phyloP scores from a whole-genome alignment of 2,797 vertebrate species.

The Erithacus rubecula region DNA sequence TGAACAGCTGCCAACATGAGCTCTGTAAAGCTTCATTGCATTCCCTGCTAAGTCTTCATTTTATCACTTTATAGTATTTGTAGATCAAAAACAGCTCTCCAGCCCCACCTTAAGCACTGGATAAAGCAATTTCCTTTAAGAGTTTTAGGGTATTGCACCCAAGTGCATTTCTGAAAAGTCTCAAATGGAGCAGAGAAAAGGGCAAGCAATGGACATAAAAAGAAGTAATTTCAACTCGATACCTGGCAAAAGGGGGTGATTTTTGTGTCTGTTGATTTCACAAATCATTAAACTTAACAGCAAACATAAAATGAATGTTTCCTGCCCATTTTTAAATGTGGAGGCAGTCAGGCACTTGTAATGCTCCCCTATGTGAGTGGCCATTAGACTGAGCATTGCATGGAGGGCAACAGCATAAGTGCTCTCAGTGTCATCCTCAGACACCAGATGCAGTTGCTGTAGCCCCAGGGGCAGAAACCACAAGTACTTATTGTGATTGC shows the following conservation, averaged over 20 bases:
- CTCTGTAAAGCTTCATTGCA: not conserved
- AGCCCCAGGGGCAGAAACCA: not conserved
- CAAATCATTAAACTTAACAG: conserved; percentile 67
- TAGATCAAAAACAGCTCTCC: not conserved
- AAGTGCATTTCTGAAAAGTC: conserved; percentile 3
- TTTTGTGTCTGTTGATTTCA: conserved; percentile 56
- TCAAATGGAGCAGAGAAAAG: conserved; percentile 30
- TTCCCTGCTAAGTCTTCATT: conserved; percentile 11
- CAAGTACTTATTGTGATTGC: not conserved
- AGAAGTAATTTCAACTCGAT: conserved; percentile 38
- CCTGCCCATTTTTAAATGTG: conserved; percentile 19
- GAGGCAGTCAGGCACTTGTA: not conserved
- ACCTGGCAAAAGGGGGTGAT: not conserved
- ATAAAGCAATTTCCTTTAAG: conserved; percentile 27
- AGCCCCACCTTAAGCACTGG: not conserved
- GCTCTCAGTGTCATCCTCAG: not conserved
- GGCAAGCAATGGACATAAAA: not conserved
- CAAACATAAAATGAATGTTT: conserved; percentile 58
- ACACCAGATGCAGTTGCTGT: not conserved
- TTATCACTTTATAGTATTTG: conserved; percentile 13
- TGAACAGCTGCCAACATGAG: not conserved
- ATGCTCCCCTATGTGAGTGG: not conserved
- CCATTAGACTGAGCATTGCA: not conserved
- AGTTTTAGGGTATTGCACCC: conserved; percentile 47
- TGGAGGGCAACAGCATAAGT: not conserved